phyloP scores from a whole-genome alignment of 1,140 invertebrate species.

The Drosophila eugracilis region DNA sequence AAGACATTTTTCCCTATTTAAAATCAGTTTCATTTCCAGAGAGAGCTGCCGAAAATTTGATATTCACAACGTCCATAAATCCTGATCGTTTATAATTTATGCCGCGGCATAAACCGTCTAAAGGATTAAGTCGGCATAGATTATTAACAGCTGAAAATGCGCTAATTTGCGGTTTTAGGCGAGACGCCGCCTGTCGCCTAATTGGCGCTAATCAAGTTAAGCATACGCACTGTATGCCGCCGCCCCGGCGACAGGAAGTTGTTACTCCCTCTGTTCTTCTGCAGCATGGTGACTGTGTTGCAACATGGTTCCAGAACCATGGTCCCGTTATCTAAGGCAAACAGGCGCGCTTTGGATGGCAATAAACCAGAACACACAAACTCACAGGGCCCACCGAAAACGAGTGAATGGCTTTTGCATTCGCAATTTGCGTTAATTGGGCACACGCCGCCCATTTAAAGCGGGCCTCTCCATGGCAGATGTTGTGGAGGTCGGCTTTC shows the following conservation, averaged over 20 bases:
- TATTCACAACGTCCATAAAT: neutral
- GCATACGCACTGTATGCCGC: slow-evolving; percentile 67
- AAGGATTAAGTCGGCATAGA: slow-evolving; percentile 27
- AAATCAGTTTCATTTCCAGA: neutral
- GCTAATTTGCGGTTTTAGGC: slow-evolving; percentile 58
- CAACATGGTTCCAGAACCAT: slow-evolving; percentile 31
- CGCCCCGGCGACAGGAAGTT: slow-evolving; percentile 28
- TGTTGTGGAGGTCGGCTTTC: slow-evolving; percentile 39
- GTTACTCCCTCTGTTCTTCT: neutral
- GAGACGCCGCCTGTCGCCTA: slow-evolving; percentile 47
- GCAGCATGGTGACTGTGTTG: slow-evolving; percentile 17
- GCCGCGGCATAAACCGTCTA: slow-evolving; percentile 19
- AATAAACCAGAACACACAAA: slow-evolving; percentile 57
- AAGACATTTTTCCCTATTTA: neutral
- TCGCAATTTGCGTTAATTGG: slow-evolving; percentile 72
- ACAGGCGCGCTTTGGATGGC: slow-evolving; percentile 56
- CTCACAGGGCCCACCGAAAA: slow-evolving; percentile 11
- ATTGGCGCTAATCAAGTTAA: slow-evolving; percentile 78
- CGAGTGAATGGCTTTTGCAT: slow-evolving; percentile 32
- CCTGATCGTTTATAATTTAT: slow-evolving; percentile 24
- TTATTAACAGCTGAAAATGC: slow-evolving; percentile 52
- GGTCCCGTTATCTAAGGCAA: slow-evolving; percentile 71
- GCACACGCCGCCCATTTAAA: slow-evolving; percentile 68
- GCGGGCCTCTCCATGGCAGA: slow-evolving; percentile 23
- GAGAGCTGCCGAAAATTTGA: neutral